Evolutionary conservation across 2,888 invertebrate genomes (phyloP), one percentile per base, ranked within the genome.

Genomic region (Pasiphila rectangulata): DNA sequence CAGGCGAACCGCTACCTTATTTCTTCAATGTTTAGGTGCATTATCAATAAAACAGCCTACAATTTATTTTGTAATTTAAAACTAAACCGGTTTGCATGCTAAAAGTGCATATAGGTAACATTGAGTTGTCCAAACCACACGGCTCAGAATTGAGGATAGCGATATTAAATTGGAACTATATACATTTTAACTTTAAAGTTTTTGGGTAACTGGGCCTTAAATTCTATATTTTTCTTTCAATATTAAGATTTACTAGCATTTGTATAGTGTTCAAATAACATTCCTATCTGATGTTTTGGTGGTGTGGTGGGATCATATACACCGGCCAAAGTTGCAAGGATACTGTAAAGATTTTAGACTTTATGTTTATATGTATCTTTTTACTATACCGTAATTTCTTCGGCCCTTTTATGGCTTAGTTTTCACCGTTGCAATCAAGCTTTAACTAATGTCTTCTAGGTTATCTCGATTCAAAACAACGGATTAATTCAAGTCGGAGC

Each of bases 91-190:
- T 30, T 30, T 15, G 21, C 29, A 7, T 29, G 39, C 30, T 38
- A 21, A 30, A 16, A 21, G 30, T 30, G 30, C 15, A 21, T 6
- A 32, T 2, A 17, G 3, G n/a, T n/a, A n/a, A 32, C 5, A 19
- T 9, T 32, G n/a, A 32, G 5, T n/a, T n/a, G n/a, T n/a, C 16
- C 16, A 17, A n/a, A 34, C 12, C 24, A 24, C 32, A 32, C 7
- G 30, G 32, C 23, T 32, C 32, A 35, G 24, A 42, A 24, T 34
- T 15, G 25, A 19, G 15, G 16, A 39, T 25, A 37, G 25, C 4
- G 39, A 32, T 17, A 16, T n/a, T 32, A 9, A n/a, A n/a, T n/a
- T n/a, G n/a, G n/a, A n/a, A n/a, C n/a, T n/a, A n/a, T n/a, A n/a
- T n/a, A n/a, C n/a, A n/a, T n/a, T n/a, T n/a, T n/a, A n/a, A n/a